A percentile compares a stretch with the other conserved stretches of the same genome.
Evolutionary conservation across 2,888 invertebrate genomes (phyloP).

Genomic region (Cataglyphis albicans): DNA sequence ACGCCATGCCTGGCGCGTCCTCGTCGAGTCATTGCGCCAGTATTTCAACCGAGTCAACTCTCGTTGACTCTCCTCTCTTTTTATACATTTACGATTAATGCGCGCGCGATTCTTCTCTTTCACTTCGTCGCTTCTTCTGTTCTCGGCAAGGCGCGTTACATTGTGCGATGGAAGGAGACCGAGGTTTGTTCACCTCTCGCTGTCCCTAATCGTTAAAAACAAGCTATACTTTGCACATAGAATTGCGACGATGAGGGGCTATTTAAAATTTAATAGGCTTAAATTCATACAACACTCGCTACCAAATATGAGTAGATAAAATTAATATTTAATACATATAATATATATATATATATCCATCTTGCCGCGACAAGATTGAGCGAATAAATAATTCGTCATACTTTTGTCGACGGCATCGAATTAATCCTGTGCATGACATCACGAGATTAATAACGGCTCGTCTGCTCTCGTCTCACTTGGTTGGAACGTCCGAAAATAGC

Average conservation of each 20-base stretch:
- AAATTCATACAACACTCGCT: not conserved
- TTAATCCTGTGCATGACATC: slow-evolving; percentile 51
- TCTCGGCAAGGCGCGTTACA: not conserved
- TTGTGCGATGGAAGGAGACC: slow-evolving; percentile 47
- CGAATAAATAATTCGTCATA: slow-evolving; percentile 48
- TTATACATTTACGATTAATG: not conserved
- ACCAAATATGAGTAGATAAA: not conserved
- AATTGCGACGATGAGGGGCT: not conserved
- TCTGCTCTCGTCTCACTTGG: slow-evolving; percentile 53
- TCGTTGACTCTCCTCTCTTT: not conserved
- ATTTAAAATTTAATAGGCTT: slow-evolving; percentile 18
- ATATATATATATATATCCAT: not conserved
- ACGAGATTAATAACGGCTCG: slow-evolving; percentile 63
- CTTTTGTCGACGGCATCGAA: slow-evolving; percentile 35
- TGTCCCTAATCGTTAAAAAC: slow-evolving; percentile 48
- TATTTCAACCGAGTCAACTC: slow-evolving; percentile 13
- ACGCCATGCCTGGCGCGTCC: not conserved
- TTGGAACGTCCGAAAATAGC: slow-evolving; percentile 56
- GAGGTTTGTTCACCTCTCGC: slow-evolving; percentile 57
- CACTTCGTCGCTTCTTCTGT: no score
- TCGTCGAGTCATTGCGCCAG: slow-evolving; percentile 10
- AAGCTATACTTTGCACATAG: not conserved
- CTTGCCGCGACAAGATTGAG: not conserved
- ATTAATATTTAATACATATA: not conserved
- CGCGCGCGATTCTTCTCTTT: slow-evolving; percentile 5